Evolutionary conservation across 2,113 vertebrate genomes (phyloP).

Genomic region (Suncus etruscus): DNA sequence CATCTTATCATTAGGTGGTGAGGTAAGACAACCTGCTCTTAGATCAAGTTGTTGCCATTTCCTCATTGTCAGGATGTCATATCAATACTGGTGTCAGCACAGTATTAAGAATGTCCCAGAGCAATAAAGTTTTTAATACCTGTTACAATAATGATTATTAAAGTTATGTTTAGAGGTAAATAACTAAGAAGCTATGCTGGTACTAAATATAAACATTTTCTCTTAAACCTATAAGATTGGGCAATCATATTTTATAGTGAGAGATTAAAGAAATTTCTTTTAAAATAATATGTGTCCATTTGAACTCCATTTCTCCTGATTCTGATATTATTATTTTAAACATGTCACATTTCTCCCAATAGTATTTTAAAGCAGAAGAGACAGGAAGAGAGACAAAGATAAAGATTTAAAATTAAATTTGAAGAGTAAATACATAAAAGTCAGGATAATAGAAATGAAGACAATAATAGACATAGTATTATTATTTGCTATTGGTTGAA

Average conservation of each 20-base stretch:
- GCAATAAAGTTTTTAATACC: background rate
- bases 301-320: background rate
- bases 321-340: background rate
- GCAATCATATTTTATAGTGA: background rate
- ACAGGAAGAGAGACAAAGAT: background rate
- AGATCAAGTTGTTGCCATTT: too few species aligned
- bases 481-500: background rate
- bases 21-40: too few species aligned
- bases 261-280: slow-evolving; percentile 8
- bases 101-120: too few species aligned
- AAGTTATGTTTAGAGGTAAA: background rate
- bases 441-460: background rate
- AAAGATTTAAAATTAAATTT: background rate
- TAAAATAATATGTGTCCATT: background rate
- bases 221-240: background rate
- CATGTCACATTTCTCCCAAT: background rate
- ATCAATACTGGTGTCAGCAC: too few species aligned
- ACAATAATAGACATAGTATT: background rate
- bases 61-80: too few species aligned
- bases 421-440: background rate
- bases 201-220: background rate
- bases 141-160: background rate
- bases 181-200: background rate
- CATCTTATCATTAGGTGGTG: too few species aligned
- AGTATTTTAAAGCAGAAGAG: background rate